Evolutionary conservation across 2,888 invertebrate genomes (phyloP).

Genomic region (Amorpha juglandis): DNA sequence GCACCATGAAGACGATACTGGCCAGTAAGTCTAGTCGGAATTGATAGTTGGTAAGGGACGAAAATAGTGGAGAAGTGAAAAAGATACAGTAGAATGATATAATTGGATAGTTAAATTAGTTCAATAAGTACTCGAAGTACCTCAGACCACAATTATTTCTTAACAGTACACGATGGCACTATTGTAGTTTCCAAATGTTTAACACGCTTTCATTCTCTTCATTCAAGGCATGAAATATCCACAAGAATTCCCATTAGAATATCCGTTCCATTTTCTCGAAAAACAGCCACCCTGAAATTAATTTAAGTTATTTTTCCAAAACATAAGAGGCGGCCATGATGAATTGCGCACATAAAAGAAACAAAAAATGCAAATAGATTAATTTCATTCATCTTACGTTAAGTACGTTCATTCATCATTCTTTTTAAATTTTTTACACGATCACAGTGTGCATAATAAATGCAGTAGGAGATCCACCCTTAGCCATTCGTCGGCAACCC

Average conservation of each 20-base stretch:
- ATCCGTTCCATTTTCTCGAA: background rate
- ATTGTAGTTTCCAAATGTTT: no score
- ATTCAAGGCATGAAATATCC: no score
- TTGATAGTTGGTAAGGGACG: no score
- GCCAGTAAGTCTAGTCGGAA: no score
- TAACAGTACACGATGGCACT: no score
- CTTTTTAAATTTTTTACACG: background rate
- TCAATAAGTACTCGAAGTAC: no score
- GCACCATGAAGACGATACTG: no score
- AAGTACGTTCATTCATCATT: background rate
- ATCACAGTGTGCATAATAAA: constrained; percentile 15
- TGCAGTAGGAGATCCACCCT: constrained; percentile 3
- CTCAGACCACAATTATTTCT: no score
- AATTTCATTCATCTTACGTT: constrained; percentile 3
- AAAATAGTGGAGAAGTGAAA: no score
- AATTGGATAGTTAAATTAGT: no score
- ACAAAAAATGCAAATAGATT: constrained; percentile 3
- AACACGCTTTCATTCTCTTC: no score
- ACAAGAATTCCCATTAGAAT: background rate
- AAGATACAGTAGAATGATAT: no score
- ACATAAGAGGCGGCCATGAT: background rate
- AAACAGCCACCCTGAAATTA: background rate
- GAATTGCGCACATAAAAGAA: background rate
- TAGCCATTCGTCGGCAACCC: constrained; percentile 4
- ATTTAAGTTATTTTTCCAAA: background rate